Evolutionary conservation across 2,797 vertebrate species (phyloP), one percentile per base, ranked within the genome.

Genomic region (Octomys mimax): DNA sequence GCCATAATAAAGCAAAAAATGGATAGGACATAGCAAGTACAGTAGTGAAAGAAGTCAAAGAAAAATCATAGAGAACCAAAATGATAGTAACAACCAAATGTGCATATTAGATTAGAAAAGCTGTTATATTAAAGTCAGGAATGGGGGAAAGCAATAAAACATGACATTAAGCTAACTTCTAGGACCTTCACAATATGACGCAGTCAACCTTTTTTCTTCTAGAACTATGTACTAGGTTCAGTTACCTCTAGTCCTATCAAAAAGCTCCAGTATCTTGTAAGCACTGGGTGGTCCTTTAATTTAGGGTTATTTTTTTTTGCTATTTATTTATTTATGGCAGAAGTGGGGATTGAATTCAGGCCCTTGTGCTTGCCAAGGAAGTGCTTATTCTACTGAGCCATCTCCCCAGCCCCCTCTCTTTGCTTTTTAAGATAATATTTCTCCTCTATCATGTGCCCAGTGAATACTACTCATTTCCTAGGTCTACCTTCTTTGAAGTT

Each of bases 221-320:
- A 91, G 14, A 24, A 79, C 28, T 80, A 42, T 49, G 89, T 26
- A n/a, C 33, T 62, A 62, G 42, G 36, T 49, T 92, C 10, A n/a
- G 42, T 87, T 87, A 46, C 79, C 16, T 42, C 16, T 57, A 83
- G 80, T 75, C 42, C 64, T 1, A 89, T 52, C 75, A 80, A 82
- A 39, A 81, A 90, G 16, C 31, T 80, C 1, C 54, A 66, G 46
- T 26, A 90, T 82, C 52, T 87, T 62, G 39, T 86, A 91, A 90
- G 52, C 12, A 39, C 4, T 19, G 26, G 22, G 31, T 64, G 39
- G 46, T 6, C 70, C 77, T 92, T 90, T 49, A 83, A 79, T 87
- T 59, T 52, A 91, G 31, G 54, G n/a, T n/a, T n/a, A n/a, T 86
- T 95, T 94, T 54, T 89, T 82, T 85, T 18, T 84, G 87, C 19